Conservation (phyloP, 2,888 invertebrate species). For the Pseudolycoriella hygida region DNA sequence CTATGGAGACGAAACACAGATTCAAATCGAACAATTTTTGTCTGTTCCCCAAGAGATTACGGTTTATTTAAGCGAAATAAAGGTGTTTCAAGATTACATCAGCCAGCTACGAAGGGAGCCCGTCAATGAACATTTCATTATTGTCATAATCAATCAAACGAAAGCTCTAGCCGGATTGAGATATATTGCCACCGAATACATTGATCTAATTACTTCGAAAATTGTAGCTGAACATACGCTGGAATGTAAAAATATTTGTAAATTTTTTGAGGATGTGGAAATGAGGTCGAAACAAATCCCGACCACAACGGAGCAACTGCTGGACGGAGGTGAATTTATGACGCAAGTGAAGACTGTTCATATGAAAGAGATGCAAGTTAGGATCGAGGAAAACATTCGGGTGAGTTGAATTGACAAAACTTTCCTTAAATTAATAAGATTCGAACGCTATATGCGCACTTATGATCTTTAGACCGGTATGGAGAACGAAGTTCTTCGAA, state of each 20-base stretch:
- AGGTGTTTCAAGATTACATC: conserved; percentile 39
- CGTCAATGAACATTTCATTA: conserved; percentile 47
- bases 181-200: conserved; percentile 35
- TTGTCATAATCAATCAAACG: conserved; percentile 42
- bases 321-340: conserved; percentile 67
- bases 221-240: conserved; percentile 44
- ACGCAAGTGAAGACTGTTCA: conserved; percentile 55
- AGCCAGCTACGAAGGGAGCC: conserved; percentile 41
- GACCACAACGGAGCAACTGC: conserved; percentile 59
- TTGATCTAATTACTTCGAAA: conserved; percentile 41
- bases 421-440: background rate
- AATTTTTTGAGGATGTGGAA: conserved; percentile 52
- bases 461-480: background rate
- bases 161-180: conserved; percentile 44
- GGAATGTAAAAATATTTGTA: conserved; percentile 49
- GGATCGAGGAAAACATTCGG: background rate
- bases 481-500: too few species aligned
- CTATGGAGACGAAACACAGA: conserved; percentile 33
- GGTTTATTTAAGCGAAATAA: conserved; percentile 39
- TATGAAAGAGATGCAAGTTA: conserved; percentile 36
- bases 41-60: conserved; percentile 36
- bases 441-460: background rate
- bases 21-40: conserved; percentile 31
- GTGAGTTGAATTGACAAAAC: background rate
- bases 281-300: conserved; percentile 53